These are phyloP conservation scores for Drosophila sulfurigaster DNA, from an alignment of 1,140 invertebrate genomes.

Conservation along the genomic window DNA sequence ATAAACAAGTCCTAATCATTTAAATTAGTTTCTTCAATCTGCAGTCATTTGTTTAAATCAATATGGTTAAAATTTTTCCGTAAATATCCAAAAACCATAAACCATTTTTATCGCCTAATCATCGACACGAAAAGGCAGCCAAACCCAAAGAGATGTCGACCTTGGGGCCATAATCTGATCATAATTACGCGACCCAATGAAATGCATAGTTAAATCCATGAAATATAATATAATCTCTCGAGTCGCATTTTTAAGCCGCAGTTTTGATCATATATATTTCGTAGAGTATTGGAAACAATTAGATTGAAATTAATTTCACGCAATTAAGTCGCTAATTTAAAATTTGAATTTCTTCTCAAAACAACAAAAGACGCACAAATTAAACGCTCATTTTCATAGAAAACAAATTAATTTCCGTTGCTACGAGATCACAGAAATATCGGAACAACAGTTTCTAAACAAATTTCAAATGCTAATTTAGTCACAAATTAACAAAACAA, in stretches of 20 bases:
- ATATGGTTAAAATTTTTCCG: constrained; percentile 42
- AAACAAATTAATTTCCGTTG: constrained; percentile 58
- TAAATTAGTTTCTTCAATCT: constrained; percentile 20
- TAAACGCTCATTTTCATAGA: constrained; percentile 67
- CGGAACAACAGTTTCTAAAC: neutral
- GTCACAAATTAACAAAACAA: constrained; percentile 15
- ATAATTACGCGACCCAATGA: constrained; percentile 53
- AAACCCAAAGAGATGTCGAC: constrained; percentile 37
- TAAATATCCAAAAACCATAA: constrained; percentile 31
- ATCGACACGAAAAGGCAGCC: constrained; percentile 22
- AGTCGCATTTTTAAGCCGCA: constrained; percentile 28
- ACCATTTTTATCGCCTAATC: constrained; percentile 41
- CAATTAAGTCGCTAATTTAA: constrained; percentile 70
- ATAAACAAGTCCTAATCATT: constrained; percentile 12
- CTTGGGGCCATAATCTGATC: constrained; percentile 58
- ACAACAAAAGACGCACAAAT: constrained; percentile 63
- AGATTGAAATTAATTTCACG: constrained; percentile 75
- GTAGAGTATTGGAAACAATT: constrained; percentile 49
- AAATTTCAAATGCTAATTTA: constrained; percentile 41
- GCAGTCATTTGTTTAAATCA: constrained; percentile 56
- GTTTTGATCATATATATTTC: neutral
- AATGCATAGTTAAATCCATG: constrained; percentile 54
- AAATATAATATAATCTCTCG: constrained; percentile 46
- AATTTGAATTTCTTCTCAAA: constrained; percentile 56
- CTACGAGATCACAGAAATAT: constrained; percentile 9